Conservation (phyloP, 1,140 invertebrate species). For the Papilio polyxenes region DNA sequence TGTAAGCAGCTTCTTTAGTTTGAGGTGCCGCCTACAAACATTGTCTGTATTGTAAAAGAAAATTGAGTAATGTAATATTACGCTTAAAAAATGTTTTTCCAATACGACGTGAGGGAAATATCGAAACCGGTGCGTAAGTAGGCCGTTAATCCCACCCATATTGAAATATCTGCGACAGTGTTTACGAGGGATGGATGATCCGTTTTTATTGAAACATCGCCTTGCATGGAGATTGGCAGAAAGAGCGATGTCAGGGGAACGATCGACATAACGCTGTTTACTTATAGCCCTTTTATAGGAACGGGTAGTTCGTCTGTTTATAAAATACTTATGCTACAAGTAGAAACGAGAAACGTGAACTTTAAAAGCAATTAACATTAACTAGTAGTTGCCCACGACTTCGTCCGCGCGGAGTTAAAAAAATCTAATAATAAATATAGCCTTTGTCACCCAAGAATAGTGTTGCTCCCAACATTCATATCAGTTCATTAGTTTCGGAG, state of each 20-base stretch:
- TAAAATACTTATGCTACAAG: neutral
- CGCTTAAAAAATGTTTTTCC: constrained; percentile 35
- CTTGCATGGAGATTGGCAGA: constrained; percentile 38
- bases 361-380: too few relatives aligned
- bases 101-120: constrained; percentile 37
- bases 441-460: too few relatives aligned
- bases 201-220: constrained; percentile 39
- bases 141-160: constrained; percentile 37
- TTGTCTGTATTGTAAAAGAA: constrained; percentile 11
- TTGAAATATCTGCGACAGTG: constrained; percentile 40
- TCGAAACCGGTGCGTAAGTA: constrained; percentile 36
- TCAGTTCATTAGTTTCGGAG: too few relatives aligned
- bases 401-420: too few relatives aligned
- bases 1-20: constrained; percentile 3
- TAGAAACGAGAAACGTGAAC: too few relatives aligned
- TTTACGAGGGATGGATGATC: constrained; percentile 40
- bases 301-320: constrained; percentile 23
- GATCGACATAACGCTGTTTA: constrained; percentile 32
- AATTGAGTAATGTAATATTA: constrained; percentile 31
- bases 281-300: constrained; percentile 32
- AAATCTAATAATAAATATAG: too few relatives aligned
- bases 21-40: neutral
- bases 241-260: constrained; percentile 35
- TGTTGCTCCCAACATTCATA: too few relatives aligned
- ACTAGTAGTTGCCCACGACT: too few relatives aligned